phyloP scores from a whole-genome alignment of 2,113 vertebrate genomes.

The Heteronetta atricapilla region DNA sequence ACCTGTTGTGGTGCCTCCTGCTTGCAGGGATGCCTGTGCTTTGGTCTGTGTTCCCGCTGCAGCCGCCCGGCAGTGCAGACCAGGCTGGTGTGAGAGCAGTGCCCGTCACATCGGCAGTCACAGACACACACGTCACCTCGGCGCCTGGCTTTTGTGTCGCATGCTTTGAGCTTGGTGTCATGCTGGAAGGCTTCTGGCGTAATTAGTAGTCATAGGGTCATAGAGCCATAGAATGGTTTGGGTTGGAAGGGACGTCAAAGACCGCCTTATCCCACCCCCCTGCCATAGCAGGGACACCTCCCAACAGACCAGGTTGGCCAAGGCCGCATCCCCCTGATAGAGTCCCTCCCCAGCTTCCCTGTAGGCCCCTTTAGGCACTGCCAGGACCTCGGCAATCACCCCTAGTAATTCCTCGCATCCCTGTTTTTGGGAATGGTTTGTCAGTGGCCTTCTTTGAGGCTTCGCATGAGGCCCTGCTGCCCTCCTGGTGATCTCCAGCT shows the following conservation, averaged over 20 bases:
- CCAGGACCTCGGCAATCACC: background rate
- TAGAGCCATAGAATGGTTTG: too few species aligned
- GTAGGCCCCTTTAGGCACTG: too few species aligned
- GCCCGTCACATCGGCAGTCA: background rate
- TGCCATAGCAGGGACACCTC: too few species aligned
- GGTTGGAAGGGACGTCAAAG: too few species aligned
- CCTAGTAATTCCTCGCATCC: background rate
- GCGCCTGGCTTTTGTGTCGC: background rate
- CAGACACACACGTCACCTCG: background rate
- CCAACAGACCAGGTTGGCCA: too few species aligned
- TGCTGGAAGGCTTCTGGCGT: background rate
- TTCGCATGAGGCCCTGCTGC: background rate
- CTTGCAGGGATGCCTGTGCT: background rate
- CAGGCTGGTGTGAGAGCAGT: background rate
- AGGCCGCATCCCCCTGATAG: too few species aligned
- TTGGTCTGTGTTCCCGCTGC: background rate
- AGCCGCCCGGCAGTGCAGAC: background rate
- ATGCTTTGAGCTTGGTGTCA: background rate
- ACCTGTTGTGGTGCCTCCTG: background rate
- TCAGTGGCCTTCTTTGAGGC: background rate
- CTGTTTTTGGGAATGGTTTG: background rate
- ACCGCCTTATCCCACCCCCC: too few species aligned
- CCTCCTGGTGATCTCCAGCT: background rate
- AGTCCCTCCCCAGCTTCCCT: too few species aligned
- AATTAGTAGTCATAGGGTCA: background rate